A percentile compares a stretch with the other conserved stretches of the same genome.
phyloP scores from a whole-genome alignment of 2,797 vertebrate genomes.

The Crotalus adamanteus region DNA sequence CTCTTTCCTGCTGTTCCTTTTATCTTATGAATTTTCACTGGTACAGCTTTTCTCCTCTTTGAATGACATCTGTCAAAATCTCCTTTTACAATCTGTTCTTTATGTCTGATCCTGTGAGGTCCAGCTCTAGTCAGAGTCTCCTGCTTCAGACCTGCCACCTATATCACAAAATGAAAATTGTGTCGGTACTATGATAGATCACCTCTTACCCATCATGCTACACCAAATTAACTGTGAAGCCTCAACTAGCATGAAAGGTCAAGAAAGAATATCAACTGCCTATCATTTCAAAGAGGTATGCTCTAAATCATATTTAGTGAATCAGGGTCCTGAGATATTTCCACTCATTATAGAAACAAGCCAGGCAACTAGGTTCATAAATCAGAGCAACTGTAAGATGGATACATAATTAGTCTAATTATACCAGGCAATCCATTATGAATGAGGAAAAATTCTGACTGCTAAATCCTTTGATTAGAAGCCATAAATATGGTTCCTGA shows the following conservation, averaged over 20 bases:
- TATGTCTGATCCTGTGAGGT: background rate
- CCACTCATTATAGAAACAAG: constrained; percentile 30
- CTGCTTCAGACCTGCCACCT: background rate
- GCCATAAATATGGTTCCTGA: constrained; percentile 29
- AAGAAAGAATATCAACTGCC: constrained; percentile 16
- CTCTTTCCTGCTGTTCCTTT: background rate
- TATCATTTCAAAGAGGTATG: background rate
- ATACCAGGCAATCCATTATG: background rate
- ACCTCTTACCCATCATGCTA: background rate
- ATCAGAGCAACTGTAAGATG: background rate
- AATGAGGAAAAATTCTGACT: constrained; percentile 8
- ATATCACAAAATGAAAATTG: background rate
- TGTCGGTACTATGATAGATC: background rate
- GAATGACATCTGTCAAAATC: background rate
- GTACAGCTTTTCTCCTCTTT: background rate
- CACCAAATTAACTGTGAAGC: background rate
- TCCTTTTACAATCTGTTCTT: background rate
- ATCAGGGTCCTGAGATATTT: constrained; percentile 37
- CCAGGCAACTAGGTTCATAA: constrained; percentile 37
- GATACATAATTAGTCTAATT: constrained; percentile 36
- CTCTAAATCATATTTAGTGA: constrained; percentile 15
- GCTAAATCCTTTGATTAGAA: constrained; percentile 19
- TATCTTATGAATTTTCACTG: background rate
- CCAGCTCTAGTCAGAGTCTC: background rate
- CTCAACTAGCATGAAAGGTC: background rate